Base-by-base conservation (phyloP, 1,140 invertebrate genomes). In the Heliconius congener region DNA sequence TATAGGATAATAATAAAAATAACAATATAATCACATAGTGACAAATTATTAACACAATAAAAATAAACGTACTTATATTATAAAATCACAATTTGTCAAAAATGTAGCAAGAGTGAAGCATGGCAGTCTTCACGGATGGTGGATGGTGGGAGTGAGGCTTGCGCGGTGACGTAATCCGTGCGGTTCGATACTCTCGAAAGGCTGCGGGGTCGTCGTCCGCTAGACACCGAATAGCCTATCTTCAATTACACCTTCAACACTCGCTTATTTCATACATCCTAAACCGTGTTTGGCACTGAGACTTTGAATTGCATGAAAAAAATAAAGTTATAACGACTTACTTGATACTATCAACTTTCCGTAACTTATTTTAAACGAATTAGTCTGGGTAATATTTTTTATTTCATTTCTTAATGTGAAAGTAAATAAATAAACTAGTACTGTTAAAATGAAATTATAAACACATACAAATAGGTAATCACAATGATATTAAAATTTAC, bases 121-220 rank as follows among this genome's bases (percentile, higher is more conserved):
- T 71, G 55, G 75, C 76, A 80, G 77, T 76, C 78, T 82, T 80
- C 81, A 77, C 71, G 72, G 77, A 60, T 72, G 71, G 71, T 72
- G 79, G 39, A 34, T 76, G 73, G 71, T 80, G 77, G 73, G 75
- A 80, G 78, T 74, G 84, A 89, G 90, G 90, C 88, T 89, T 84
- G 86, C 85, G 85, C 85, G 89, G 84, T 94, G 92, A 94, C 92
- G 92, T 94, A 94, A 94, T 87, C 85, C 86, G 80, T 84, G 87
- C 88, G 91, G 92, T 93, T 94, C 92, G 92, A 94, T 94, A 94
- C 90, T 92, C 91, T 89, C 89, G 87, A 91, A 91, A 90, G 92
- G 88, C 89, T 88, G 88, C 84, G 90, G 77, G 92, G 91, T 92
- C 90, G 86, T 87, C 86, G 91, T 76, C 91, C 92, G 89, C 89